Conservation (phyloP, 2,113 vertebrate genomes). For the Paramisgurnus dabryanus region DNA sequence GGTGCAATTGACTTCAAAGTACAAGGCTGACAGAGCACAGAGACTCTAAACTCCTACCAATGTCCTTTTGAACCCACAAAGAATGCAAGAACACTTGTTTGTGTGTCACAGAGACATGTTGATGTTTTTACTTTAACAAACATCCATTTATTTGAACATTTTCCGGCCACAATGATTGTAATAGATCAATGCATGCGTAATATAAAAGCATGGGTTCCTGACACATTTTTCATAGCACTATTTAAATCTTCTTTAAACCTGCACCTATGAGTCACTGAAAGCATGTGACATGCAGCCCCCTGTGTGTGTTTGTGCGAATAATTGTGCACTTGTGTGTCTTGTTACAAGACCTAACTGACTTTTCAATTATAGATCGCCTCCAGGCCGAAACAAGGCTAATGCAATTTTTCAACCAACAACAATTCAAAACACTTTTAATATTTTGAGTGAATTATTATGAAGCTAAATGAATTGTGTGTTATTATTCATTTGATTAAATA, state of each 20-base stretch:
- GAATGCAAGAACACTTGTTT: constrained; percentile 11
- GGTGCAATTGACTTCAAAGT: constrained; percentile 47
- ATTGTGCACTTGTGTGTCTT: constrained; percentile 45
- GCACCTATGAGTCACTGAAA: constrained; percentile 15
- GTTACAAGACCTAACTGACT: constrained; percentile 49
- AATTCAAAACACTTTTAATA: not conserved
- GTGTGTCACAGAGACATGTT: not conserved
- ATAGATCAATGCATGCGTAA: constrained; percentile 27
- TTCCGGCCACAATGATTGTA: not conserved
- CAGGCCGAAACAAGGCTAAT: constrained; percentile 33
- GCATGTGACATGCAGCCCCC: constrained; percentile 15
- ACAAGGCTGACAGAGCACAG: constrained; percentile 40
- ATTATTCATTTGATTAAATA: too few species aligned
- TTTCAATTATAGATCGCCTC: constrained; percentile 54
- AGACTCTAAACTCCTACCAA: constrained; percentile 47
- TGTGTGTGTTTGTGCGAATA: constrained; percentile 39
- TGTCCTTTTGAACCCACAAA: constrained; percentile 48
- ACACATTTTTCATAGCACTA: constrained; percentile 39
- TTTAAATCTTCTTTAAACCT: constrained; percentile 43
- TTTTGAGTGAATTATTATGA: not conserved
- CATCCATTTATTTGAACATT: too few species aligned
- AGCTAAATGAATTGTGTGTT: not conserved
- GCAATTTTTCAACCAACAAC: constrained; percentile 25
- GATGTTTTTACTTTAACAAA: too few species aligned
- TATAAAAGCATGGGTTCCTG: constrained; percentile 32